phyloP scores from a whole-genome alignment of 2,797 vertebrate genomes.

The Intellagama lesueurii region DNA sequence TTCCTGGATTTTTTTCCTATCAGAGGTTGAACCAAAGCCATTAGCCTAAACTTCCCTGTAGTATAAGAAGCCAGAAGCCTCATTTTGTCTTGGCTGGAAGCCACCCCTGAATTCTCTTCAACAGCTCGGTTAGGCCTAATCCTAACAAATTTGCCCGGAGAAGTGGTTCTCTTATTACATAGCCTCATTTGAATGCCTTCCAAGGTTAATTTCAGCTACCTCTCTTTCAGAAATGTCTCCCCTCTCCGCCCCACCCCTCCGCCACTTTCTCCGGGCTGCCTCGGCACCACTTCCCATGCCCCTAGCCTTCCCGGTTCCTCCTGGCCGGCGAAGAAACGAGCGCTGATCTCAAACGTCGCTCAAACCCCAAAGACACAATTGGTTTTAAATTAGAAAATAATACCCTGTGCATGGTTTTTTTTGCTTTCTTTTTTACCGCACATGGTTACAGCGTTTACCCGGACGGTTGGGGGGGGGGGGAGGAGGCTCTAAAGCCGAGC shows the following conservation, averaged over 20 bases:
- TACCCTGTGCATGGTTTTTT: slow-evolving; percentile 39
- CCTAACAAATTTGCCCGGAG: slow-evolving; percentile 78
- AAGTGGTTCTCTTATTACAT: slow-evolving; percentile 78
- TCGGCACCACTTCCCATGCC: not conserved
- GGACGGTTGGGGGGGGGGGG: not conserved
- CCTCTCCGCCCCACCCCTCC: not conserved
- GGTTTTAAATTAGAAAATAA: slow-evolving; percentile 74
- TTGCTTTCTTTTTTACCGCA: slow-evolving; percentile 27
- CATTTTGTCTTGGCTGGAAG: slow-evolving; percentile 71
- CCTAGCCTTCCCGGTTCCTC: not conserved
- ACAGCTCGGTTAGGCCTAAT: slow-evolving; percentile 78
- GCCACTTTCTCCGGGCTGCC: not conserved
- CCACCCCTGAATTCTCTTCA: slow-evolving; percentile 72
- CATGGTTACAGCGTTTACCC: slow-evolving; percentile 53
- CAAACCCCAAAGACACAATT: slow-evolving; percentile 42
- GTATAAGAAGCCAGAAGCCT: slow-evolving; percentile 72
- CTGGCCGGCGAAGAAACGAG: slow-evolving; percentile 18
- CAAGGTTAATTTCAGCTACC: slow-evolving; percentile 75
- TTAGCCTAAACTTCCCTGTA: slow-evolving; percentile 72
- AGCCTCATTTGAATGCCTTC: slow-evolving; percentile 74
- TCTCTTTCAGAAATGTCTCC: slow-evolving; percentile 56
- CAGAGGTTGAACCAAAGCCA: slow-evolving; percentile 76
- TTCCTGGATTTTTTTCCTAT: slow-evolving; percentile 77
- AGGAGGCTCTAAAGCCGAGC: slow-evolving; percentile 59
- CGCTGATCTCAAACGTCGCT: slow-evolving; percentile 9